These are phyloP conservation scores for Platysteira castanea DNA, from an alignment of 2,113 vertebrate genomes.

Conservation along the genomic window DNA sequence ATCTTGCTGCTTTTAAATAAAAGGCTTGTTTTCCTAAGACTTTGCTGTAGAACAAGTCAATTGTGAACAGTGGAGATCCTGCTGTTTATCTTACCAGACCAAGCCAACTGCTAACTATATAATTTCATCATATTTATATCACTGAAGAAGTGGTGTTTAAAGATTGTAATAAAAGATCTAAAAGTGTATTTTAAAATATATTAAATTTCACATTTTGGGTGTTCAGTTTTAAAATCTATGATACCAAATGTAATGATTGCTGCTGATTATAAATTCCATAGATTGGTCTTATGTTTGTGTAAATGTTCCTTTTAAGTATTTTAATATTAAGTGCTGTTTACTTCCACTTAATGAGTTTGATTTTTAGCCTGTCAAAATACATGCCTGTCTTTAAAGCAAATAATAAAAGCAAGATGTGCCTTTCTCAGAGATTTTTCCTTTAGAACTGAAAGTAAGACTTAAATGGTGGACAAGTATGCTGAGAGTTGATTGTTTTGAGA, in stretches of 20 bases:
- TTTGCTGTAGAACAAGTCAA: conserved; percentile 2
- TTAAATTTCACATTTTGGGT: not conserved
- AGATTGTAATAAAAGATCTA: conserved; percentile 33
- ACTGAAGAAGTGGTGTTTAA: not conserved
- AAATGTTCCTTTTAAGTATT: conserved; percentile 6
- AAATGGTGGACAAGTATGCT: not conserved
- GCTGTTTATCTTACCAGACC: not conserved
- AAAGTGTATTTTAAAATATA: conserved; percentile 33
- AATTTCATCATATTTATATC: not conserved
- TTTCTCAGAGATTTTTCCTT: conserved; percentile 21
- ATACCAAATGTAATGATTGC: not conserved
- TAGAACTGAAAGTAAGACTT: not conserved
- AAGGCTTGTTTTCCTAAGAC: conserved; percentile 2
- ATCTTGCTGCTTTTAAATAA: not conserved
- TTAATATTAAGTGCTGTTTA: conserved; percentile 25
- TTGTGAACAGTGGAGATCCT: not conserved
- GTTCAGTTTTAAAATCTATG: not conserved
- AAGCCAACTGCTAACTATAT: not conserved
- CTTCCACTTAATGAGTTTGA: not conserved
- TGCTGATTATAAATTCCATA: not conserved
- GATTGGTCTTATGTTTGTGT: not conserved
- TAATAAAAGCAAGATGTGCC: conserved; percentile 50
- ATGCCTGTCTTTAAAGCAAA: conserved; percentile 28
- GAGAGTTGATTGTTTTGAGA: not conserved
- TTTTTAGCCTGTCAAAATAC: conserved; percentile 12